Conservation (phyloP, 2,888 invertebrate species). For the Arge pagana region DNA sequence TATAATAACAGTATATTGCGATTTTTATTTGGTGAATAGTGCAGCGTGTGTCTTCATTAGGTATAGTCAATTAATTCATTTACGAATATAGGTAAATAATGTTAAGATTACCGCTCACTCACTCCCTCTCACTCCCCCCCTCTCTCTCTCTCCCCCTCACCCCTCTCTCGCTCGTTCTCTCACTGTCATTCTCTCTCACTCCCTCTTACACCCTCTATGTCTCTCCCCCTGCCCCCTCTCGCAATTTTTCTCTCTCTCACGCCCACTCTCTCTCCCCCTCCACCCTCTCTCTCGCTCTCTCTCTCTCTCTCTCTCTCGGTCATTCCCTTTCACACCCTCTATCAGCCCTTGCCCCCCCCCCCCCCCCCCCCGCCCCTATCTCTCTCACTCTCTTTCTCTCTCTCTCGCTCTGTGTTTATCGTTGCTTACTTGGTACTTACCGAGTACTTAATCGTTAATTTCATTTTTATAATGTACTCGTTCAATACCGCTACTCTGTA, state of each 20-base stretch:
- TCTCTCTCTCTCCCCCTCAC: neutral
- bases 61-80: slow-evolving; percentile 25
- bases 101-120: neutral
- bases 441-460: slow-evolving; percentile 20
- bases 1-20: slow-evolving; percentile 38
- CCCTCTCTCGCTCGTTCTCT: neutral
- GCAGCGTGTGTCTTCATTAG: slow-evolving; percentile 31
- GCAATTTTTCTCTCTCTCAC: too few species aligned
- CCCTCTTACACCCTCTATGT: too few species aligned
- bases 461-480: slow-evolving; percentile 21
- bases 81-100: slow-evolving; percentile 11
- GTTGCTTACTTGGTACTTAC: slow-evolving; percentile 8
- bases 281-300: too few species aligned
- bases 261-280: too few species aligned
- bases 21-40: slow-evolving; percentile 33
- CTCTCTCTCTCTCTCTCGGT: too few species aligned
- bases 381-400: too few species aligned
- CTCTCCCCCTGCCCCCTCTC: too few species aligned
- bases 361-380: too few species aligned
- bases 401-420: slow-evolving; percentile 2
- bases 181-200: neutral
- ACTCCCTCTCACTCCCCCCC: neutral
- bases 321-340: too few species aligned
- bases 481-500: slow-evolving; percentile 27
- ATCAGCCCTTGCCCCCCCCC: too few species aligned